A percentile compares a stretch with the other conserved stretches of the same genome.
Conservation (phyloP, 2,113 vertebrate species). For the Carassius auratus region DNA sequence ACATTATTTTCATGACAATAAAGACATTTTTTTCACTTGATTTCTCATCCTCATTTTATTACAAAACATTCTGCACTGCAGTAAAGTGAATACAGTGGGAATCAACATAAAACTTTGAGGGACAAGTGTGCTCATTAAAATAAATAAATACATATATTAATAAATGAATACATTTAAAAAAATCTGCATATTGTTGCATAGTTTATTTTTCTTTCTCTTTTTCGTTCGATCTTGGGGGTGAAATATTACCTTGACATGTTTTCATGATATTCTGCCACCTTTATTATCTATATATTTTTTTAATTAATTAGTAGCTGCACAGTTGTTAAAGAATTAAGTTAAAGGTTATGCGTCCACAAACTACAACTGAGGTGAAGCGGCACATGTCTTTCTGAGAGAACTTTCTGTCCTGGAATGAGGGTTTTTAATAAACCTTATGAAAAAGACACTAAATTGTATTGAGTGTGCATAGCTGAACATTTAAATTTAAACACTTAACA, state of each 20-base stretch:
- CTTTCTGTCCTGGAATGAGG: background rate
- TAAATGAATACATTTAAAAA: too few relatives aligned
- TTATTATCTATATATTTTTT: background rate
- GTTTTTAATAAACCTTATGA: background rate
- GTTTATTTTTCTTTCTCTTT: background rate
- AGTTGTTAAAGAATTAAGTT: background rate
- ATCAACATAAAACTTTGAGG: too few relatives aligned
- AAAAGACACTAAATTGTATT: background rate
- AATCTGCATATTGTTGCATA: too few relatives aligned
- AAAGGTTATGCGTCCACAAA: background rate
- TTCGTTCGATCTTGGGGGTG: background rate
- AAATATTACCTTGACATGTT: background rate
- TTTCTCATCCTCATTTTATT: background rate
- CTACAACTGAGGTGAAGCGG: background rate
- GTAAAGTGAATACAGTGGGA: too few relatives aligned
- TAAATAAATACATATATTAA: too few relatives aligned
- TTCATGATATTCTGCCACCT: background rate
- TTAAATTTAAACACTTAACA: too few relatives aligned
- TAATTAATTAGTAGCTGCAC: background rate
- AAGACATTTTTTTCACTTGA: background rate
- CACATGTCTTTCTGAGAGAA: constrained; percentile 3
- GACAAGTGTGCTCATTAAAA: too few relatives aligned
- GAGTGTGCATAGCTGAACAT: background rate
- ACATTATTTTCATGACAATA: constrained; percentile 20
- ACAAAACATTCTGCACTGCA: background rate